Conservation (phyloP, 2,888 invertebrate species). For the Ypsolopha scabrella region DNA sequence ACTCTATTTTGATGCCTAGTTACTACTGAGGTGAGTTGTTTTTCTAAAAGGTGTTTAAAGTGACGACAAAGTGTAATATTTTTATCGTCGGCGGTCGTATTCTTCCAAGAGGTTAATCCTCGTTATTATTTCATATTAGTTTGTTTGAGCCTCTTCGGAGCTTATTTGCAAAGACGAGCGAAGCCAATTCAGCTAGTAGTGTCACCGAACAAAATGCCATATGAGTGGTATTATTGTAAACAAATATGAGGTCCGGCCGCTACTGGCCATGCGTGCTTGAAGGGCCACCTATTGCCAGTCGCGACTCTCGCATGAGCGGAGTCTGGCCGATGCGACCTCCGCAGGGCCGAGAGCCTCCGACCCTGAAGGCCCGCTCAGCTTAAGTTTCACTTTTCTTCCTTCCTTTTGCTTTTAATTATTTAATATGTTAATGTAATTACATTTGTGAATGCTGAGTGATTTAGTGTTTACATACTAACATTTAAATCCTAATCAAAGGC, state of each 20-base stretch:
- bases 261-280: conserved; percentile 58
- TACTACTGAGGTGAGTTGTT: conserved; percentile 54
- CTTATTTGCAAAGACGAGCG: neutral
- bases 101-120: conserved; percentile 53
- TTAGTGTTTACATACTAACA: neutral
- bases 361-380: neutral
- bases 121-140: neutral
- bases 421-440: neutral
- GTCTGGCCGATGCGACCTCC: neutral
- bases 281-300: conserved; percentile 19
- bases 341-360: neutral
- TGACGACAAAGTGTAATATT: conserved; percentile 21
- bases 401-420: neutral
- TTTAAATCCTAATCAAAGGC: too few species aligned
- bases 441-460: too few species aligned
- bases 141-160: neutral
- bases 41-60: neutral
- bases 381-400: neutral
- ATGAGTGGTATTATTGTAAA: neutral
- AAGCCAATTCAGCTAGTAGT: too few species aligned
- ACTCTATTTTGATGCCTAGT: conserved; percentile 61
- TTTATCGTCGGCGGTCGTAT: conserved; percentile 50
- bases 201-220: neutral
- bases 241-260: neutral
- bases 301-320: neutral